phyloP scores from a whole-genome alignment of 2,113 vertebrate species.

The Pangasianodon hypophthalmus region DNA sequence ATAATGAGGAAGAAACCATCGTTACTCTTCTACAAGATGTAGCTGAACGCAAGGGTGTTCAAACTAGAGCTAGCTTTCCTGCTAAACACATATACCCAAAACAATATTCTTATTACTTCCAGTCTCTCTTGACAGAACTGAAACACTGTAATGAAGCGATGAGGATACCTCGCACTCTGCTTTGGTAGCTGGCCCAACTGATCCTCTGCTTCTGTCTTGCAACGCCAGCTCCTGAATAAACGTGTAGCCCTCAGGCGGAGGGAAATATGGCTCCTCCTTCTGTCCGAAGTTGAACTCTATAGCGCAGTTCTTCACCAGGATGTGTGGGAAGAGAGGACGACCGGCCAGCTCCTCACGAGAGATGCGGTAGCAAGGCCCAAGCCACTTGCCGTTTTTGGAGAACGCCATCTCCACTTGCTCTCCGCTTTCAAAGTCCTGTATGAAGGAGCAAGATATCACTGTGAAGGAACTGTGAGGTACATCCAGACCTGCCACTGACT shows the following conservation, averaged over 20 bases:
- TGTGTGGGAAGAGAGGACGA: constrained; percentile 78
- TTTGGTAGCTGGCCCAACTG: constrained; percentile 77
- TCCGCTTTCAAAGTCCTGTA: constrained; percentile 79
- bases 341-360: constrained; percentile 68
- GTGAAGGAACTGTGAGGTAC: neutral
- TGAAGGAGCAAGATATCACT: neutral
- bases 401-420: constrained; percentile 80
- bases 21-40: neutral
- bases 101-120: neutral
- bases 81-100: neutral
- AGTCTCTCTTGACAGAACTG: neutral
- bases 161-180: constrained; percentile 80
- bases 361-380: constrained; percentile 74
- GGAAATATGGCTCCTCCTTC: constrained; percentile 71
- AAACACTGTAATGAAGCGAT: neutral
- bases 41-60: neutral
- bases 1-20: neutral
- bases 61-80: neutral
- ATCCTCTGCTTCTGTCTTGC: constrained; percentile 72
- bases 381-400: constrained; percentile 80
- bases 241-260: constrained; percentile 73
- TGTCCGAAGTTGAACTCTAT: constrained; percentile 86
- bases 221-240: constrained; percentile 77
- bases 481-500: neutral
- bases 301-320: constrained; percentile 82